Percentiles rank a stretch among this genome's conserved stretches.
These are phyloP conservation scores for Ochropleura plecta DNA, from an alignment of 2,888 invertebrate genomes.

Conservation along the genomic window DNA sequence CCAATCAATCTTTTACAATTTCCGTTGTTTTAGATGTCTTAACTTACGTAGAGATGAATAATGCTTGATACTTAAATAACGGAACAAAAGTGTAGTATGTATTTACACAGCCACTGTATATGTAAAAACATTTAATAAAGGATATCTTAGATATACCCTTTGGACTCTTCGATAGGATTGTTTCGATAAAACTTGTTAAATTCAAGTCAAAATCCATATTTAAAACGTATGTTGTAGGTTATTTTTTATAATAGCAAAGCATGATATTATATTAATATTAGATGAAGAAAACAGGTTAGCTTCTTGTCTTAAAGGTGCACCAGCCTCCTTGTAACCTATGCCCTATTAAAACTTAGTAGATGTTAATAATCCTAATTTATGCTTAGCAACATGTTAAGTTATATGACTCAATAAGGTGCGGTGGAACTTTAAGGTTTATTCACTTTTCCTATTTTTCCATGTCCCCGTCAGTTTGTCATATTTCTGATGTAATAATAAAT, in stretches of 20 bases:
- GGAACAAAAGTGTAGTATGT: background rate
- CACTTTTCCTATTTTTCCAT: background rate
- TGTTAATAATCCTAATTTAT: background rate
- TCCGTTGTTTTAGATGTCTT: background rate
- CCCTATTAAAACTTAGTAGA: constrained; percentile 1
- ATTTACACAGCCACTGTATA: background rate
- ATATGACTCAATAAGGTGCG: background rate
- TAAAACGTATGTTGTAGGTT: background rate
- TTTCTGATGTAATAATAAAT: background rate
- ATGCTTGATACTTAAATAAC: background rate
- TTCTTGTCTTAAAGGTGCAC: background rate
- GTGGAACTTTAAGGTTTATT: background rate
- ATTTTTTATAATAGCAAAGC: background rate
- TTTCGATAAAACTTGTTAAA: background rate
- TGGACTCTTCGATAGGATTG: background rate
- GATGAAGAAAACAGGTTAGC: constrained; percentile 2
- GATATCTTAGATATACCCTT: background rate
- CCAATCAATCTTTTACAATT: constrained; percentile 15
- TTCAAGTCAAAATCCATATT: background rate
- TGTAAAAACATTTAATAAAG: background rate
- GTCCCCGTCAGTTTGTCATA: background rate
- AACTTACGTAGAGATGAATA: background rate
- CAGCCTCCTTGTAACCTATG: background rate
- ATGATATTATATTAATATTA: background rate
- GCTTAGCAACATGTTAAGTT: background rate